phyloP scores from a whole-genome alignment of 2,797 vertebrate genomes.

The Microctenopoma lineatum region DNA sequence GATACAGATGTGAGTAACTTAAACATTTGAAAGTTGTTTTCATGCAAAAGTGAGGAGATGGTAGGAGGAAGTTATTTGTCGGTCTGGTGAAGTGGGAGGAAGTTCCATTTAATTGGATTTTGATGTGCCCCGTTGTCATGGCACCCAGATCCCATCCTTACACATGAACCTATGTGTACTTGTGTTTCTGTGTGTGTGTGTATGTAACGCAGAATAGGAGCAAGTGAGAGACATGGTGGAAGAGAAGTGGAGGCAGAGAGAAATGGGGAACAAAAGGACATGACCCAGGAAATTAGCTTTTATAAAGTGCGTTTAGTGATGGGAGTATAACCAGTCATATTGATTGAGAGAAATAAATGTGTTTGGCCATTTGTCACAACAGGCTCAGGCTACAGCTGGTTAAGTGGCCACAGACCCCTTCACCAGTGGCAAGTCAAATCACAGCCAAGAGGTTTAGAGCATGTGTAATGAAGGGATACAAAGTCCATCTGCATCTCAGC shows the following conservation, averaged over 20 bases:
- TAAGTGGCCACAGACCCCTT: constrained; percentile 69
- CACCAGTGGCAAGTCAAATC: constrained; percentile 70
- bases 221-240: constrained; percentile 20
- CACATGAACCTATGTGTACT: constrained; percentile 54
- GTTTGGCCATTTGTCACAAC: constrained; percentile 67
- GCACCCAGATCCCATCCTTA: constrained; percentile 79
- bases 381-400: constrained; percentile 70
- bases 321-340: constrained; percentile 50
- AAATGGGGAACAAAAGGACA: constrained; percentile 36
- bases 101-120: constrained; percentile 85
- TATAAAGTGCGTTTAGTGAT: constrained; percentile 54
- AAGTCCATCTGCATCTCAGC: constrained; percentile 79
- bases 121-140: constrained; percentile 85
- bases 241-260: constrained; percentile 30
- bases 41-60: constrained; percentile 55
- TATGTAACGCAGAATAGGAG: constrained; percentile 9
- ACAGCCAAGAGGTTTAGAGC: constrained; percentile 73
- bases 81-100: constrained; percentile 81
- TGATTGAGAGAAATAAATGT: constrained; percentile 68
- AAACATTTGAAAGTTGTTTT: constrained; percentile 72
- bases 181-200: constrained; percentile 3
- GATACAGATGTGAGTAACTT: constrained; percentile 72
- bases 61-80: constrained; percentile 78
- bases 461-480: constrained; percentile 78
- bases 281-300: constrained; percentile 67